A percentile compares a stretch with the other conserved stretches of the same genome.
Evolutionary conservation across 2,888 invertebrate genomes (phyloP).

Genomic region (Drosophila lacicola): DNA sequence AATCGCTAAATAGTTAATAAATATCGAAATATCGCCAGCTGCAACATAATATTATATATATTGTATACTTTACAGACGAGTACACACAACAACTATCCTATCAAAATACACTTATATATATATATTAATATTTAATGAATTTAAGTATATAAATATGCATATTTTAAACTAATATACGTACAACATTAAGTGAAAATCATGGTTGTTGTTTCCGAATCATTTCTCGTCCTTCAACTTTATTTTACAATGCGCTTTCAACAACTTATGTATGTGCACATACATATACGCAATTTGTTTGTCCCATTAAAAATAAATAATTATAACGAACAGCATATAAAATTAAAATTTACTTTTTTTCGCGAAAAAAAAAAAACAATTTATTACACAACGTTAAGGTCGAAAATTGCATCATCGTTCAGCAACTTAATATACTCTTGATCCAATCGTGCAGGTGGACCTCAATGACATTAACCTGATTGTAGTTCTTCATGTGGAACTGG

Average conservation of each 20-base stretch:
- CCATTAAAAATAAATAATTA: slow-evolving; percentile 57
- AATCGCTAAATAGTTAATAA: slow-evolving; percentile 22
- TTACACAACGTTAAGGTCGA: not conserved
- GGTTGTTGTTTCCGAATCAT: slow-evolving; percentile 9
- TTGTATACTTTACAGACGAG: slow-evolving; percentile 4
- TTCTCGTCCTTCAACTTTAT: slow-evolving; percentile 33
- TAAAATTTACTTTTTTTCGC: slow-evolving; percentile 11
- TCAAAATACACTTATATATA: slow-evolving; percentile 4
- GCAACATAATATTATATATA: not conserved
- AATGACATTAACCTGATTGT: slow-evolving; percentile 91
- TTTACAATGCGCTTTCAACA: slow-evolving; percentile 51
- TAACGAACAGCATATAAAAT: slow-evolving; percentile 36
- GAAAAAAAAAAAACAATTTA: slow-evolving; percentile 18
- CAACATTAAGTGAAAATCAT: slow-evolving; percentile 8
- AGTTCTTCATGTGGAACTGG: slow-evolving; percentile 91
- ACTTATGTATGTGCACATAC: slow-evolving; percentile 15
- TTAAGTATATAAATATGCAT: slow-evolving; percentile 18
- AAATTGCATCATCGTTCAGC: slow-evolving; percentile 50
- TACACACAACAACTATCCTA: slow-evolving; percentile 9
- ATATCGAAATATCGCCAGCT: slow-evolving; percentile 10
- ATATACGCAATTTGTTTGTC: slow-evolving; percentile 23
- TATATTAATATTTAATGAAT: slow-evolving; percentile 17
- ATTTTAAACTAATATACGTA: slow-evolving; percentile 7
- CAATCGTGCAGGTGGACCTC: slow-evolving; percentile 92
- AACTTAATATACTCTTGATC: slow-evolving; percentile 84